A percentile compares a stretch with the other conserved stretches of the same genome.
phyloP scores from a whole-genome alignment of 2,888 invertebrate species.

The Brachyopa scutellaris region DNA sequence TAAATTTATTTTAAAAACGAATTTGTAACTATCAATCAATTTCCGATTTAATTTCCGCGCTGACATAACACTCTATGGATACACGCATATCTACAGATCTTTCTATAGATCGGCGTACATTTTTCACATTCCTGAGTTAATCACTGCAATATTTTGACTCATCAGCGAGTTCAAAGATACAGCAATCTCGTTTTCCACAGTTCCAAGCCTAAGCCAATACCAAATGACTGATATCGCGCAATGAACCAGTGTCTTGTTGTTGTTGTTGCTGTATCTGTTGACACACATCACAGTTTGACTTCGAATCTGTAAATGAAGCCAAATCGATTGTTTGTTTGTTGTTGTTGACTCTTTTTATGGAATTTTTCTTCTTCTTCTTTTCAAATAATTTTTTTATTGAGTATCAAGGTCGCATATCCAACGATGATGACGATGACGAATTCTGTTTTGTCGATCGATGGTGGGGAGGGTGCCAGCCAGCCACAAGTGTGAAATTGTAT shows the following conservation, averaged over 20 bases:
- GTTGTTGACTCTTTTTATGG: conserved; percentile 8
- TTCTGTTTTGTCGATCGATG: conserved; percentile 21
- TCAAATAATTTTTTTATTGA: conserved; percentile 48
- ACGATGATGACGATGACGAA: conserved; percentile 18
- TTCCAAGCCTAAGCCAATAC: no score
- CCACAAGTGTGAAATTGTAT: background rate
- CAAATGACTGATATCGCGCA: conserved; percentile 34
- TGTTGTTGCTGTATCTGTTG: conserved; percentile 4
- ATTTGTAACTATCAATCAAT: conserved; percentile 30
- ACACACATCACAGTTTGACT: conserved; percentile 12
- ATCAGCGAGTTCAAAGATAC: conserved; percentile 26
- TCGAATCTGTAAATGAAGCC: background rate
- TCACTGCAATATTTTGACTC: conserved; percentile 48
- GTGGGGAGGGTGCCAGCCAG: background rate
- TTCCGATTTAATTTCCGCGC: conserved; percentile 38
- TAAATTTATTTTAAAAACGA: background rate
- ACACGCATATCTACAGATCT: background rate
- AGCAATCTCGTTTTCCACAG: background rate
- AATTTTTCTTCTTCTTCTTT: background rate
- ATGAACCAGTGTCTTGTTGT: background rate
- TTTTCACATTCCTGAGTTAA: conserved; percentile 58
- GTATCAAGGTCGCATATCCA: conserved; percentile 55
- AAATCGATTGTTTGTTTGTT: conserved; percentile 13
- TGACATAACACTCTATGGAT: background rate
- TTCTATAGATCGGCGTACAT: conserved; percentile 4